Conservation (phyloP, 2,797 vertebrate genomes). For the Acomys russatus region DNA sequence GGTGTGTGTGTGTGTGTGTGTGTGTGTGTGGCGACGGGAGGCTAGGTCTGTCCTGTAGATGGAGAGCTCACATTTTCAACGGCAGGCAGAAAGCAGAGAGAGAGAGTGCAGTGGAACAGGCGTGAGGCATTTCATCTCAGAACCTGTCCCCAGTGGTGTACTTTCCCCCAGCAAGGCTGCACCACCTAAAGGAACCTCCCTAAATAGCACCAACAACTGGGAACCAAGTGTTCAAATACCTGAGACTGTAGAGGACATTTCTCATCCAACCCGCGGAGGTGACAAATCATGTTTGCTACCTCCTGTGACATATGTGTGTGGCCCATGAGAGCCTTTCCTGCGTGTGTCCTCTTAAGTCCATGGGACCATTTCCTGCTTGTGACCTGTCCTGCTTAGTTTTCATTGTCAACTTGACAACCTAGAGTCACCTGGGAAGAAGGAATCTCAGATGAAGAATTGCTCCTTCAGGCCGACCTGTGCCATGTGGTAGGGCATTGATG, state of each 20-base stretch:
- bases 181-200: background rate
- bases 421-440: background rate
- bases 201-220: background rate
- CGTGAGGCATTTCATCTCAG: background rate
- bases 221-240: background rate
- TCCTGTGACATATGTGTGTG: rapidly evolving
- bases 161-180: background rate
- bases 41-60: too few relatives aligned
- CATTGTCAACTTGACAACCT: background rate
- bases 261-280: background rate
- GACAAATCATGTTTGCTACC: background rate
- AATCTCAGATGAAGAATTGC: background rate
- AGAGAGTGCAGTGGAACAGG: background rate
- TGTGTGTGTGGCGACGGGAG: too few relatives aligned
- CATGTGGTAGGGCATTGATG: background rate
- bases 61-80: background rate
- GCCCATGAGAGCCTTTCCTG: background rate
- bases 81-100: background rate
- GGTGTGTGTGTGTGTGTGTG: too few relatives aligned
- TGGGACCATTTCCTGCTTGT: background rate
- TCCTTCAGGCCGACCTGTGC: background rate
- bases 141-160: background rate
- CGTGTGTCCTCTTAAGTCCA: background rate
- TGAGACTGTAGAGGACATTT: too few relatives aligned
- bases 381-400: background rate